Percentiles rank a stretch among this genome's conserved stretches.
phyloP scores from a whole-genome alignment of 2,888 invertebrate species.

The Meta bourneti region DNA sequence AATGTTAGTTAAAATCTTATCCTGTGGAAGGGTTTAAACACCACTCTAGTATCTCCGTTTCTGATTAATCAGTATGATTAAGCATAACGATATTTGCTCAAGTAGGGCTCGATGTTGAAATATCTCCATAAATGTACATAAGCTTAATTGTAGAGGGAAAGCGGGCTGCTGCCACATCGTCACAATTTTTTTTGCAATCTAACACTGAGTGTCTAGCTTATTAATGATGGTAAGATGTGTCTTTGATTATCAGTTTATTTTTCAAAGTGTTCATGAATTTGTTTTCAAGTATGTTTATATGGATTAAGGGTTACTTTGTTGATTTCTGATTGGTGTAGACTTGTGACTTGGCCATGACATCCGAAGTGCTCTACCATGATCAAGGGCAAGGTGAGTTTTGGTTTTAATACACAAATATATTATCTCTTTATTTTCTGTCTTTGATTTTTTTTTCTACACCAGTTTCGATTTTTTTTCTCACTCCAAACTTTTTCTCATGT shows the following conservation, averaged over 20 bases:
- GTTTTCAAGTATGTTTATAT: conserved; percentile 58
- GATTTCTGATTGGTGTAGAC: conserved; percentile 72
- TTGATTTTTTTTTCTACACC: not conserved
- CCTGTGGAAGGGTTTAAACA: conserved; percentile 45
- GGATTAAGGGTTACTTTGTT: conserved; percentile 71
- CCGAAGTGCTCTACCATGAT: conserved; percentile 72
- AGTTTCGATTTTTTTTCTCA: not conserved
- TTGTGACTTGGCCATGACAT: conserved; percentile 76
- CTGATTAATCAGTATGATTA: conserved; percentile 45
- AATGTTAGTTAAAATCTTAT: conserved; percentile 58
- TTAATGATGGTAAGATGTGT: conserved; percentile 68
- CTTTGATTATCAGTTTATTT: conserved; percentile 53
- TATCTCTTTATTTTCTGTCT: not conserved
- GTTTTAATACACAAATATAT: conserved; percentile 48
- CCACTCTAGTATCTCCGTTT: conserved; percentile 44
- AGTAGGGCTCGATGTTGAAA: conserved; percentile 35
- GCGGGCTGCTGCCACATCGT: conserved; percentile 73
- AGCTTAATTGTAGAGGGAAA: conserved; percentile 65
- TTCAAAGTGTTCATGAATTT: conserved; percentile 56
- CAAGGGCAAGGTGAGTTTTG: conserved; percentile 74
- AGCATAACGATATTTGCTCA: conserved; percentile 65
- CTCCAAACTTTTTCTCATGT: not conserved
- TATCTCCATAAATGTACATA: conserved; percentile 63
- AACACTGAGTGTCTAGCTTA: conserved; percentile 48
- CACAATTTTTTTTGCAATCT: conserved; percentile 61